These are phyloP conservation scores for Pluvianellus socialis DNA, from an alignment of 2,113 vertebrate species.

Conservation along the genomic window DNA sequence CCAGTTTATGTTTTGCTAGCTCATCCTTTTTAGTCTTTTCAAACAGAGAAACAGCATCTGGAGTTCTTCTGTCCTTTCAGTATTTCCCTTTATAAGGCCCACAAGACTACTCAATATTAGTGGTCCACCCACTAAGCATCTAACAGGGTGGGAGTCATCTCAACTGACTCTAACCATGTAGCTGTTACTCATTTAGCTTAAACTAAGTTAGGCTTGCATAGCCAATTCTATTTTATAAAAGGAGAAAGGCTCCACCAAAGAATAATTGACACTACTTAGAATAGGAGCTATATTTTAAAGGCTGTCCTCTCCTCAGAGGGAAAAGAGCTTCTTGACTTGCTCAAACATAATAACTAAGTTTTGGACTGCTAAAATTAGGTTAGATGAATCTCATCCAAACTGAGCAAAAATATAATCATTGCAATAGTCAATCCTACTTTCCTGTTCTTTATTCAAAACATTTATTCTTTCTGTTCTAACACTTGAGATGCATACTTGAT, in stretches of 20 bases:
- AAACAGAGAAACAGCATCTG: background rate
- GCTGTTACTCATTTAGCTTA: background rate
- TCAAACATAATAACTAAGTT: background rate
- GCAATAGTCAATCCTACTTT: background rate
- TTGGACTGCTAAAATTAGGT: background rate
- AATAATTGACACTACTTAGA: background rate
- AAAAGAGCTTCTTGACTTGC: background rate
- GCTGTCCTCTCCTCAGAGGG: background rate
- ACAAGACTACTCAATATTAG: background rate
- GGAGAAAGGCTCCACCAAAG: background rate
- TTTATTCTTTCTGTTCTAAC: background rate
- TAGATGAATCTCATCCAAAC: background rate
- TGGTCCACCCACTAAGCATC: background rate
- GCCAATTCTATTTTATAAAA: background rate
- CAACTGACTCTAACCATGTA: background rate
- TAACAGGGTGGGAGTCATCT: background rate
- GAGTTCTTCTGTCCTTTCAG: background rate
- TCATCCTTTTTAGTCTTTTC: background rate
- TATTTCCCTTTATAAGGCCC: background rate
- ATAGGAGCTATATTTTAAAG: background rate
- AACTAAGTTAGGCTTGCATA: background rate
- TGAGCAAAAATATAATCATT: background rate
- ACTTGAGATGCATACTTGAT: background rate
- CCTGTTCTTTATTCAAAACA: background rate
- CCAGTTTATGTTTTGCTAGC: background rate